Conservation (phyloP, 2,888 invertebrate genomes). For the Vesta saturnalis region DNA sequence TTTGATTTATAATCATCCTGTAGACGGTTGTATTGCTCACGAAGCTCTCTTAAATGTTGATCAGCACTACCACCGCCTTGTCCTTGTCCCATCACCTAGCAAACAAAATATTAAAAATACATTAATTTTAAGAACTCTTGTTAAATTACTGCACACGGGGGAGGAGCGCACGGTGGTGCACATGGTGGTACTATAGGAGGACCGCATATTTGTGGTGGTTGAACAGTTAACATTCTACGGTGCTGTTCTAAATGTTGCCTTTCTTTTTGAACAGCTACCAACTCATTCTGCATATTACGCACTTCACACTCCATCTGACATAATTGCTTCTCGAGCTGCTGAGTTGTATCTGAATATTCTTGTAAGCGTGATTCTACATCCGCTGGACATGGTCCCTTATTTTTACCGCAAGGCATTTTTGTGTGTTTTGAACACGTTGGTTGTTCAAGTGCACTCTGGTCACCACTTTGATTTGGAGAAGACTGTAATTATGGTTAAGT, state of each 20-base stretch:
- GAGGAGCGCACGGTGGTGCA: conserved; percentile 37
- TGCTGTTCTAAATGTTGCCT: conserved; percentile 64
- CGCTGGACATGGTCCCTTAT: conserved; percentile 60
- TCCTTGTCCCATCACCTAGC: not conserved
- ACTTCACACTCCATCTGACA: conserved; percentile 70
- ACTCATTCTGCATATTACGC: conserved; percentile 65
- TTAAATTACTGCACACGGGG: conserved; percentile 15
- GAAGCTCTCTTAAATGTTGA: conserved; percentile 68
- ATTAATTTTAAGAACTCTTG: not conserved
- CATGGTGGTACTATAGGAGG: conserved; percentile 35
- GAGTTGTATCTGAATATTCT: conserved; percentile 61
- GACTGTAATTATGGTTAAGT: not conserved
- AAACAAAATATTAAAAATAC: not conserved
- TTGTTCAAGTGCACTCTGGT: not conserved
- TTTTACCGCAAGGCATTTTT: conserved; percentile 55
- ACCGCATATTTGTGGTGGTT: conserved; percentile 45
- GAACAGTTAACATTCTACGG: conserved; percentile 51
- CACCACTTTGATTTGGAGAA: not conserved
- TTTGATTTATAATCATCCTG: conserved; percentile 76
- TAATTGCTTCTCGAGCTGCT: conserved; percentile 67
- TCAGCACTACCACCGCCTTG: conserved; percentile 59
- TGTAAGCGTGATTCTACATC: conserved; percentile 60
- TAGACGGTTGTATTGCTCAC: conserved; percentile 70
- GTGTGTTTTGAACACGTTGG: conserved; percentile 28
- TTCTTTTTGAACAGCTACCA: conserved; percentile 65